Percentiles rank a stretch among this genome's conserved stretches.
phyloP scores from a whole-genome alignment of 2,888 invertebrate species.

The Hipparchia semele region DNA sequence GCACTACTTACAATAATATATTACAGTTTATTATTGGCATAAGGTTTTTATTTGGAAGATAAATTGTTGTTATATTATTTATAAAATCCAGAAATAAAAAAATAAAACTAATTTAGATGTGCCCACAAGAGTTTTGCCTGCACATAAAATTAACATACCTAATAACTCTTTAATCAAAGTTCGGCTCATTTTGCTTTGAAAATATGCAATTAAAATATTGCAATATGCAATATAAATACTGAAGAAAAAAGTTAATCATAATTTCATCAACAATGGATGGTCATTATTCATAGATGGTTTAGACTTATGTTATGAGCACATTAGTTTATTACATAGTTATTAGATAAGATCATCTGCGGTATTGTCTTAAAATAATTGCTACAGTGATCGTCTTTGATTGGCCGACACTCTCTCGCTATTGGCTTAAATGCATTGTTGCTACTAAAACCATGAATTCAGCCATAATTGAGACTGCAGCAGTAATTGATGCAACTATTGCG shows the following conservation, averaged over 20 bases:
- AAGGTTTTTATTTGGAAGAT: conserved; percentile 46
- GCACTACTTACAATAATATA: conserved; percentile 33
- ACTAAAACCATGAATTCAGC: no score
- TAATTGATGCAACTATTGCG: no score
- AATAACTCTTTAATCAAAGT: background rate
- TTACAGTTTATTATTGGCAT: conserved; percentile 38
- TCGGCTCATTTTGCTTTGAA: background rate
- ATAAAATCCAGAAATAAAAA: no score
- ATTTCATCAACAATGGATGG: conserved; percentile 30
- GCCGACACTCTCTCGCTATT: no score
- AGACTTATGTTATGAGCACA: conserved; percentile 51
- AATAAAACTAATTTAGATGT: no score
- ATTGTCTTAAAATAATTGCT: no score
- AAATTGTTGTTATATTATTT: background rate
- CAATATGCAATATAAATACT: background rate
- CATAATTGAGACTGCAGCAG: no score
- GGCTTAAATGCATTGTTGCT: no score
- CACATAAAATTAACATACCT: background rate
- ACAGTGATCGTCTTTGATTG: no score
- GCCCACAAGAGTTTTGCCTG: no score
- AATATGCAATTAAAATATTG: background rate
- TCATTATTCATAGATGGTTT: conserved; percentile 31
- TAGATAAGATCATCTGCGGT: no score
- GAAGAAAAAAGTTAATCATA: conserved; percentile 15
- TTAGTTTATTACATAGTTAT: conserved; percentile 47